Evolutionary conservation across 2,888 invertebrate genomes (phyloP).

Genomic region (Sphaerophoria rueppellii): DNA sequence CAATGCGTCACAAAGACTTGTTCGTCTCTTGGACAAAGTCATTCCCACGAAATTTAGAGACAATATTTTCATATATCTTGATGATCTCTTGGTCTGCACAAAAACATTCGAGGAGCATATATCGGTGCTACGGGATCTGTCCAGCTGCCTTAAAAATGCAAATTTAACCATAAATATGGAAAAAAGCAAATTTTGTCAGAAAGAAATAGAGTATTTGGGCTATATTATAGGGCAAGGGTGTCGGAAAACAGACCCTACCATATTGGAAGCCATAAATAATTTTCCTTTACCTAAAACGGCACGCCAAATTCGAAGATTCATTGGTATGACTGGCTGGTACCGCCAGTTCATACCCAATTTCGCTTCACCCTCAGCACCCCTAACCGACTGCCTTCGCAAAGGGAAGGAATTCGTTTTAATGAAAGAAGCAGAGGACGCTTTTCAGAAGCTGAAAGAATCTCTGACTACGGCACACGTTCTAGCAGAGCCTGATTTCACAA

Average conservation of each 20-base stretch:
- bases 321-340: conserved; percentile 8
- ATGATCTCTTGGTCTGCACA: background rate
- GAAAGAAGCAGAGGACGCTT: background rate
- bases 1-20: conserved; percentile 12
- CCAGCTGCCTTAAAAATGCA: background rate
- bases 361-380: conserved; percentile 1
- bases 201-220: conserved; percentile 2
- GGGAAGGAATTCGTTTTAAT: background rate
- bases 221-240: conserved; percentile 6
- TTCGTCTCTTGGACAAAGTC: background rate
- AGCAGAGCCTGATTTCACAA: too few relatives aligned
- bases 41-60: background rate
- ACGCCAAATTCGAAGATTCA: background rate
- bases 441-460: background rate
- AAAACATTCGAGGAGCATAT: background rate
- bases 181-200: conserved; percentile 2
- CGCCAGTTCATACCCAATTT: conserved; percentile 6
- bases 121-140: background rate
- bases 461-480: background rate
- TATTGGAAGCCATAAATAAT: background rate
- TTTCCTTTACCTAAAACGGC: conserved; percentile 5
- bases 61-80: background rate
- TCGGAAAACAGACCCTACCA: background rate
- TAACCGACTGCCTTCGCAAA: conserved; percentile 2
- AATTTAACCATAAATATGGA: background rate